These are phyloP conservation scores for Chascanopsetta lugubris DNA, from an alignment of 2,113 vertebrate genomes.

Conservation along the genomic window DNA sequence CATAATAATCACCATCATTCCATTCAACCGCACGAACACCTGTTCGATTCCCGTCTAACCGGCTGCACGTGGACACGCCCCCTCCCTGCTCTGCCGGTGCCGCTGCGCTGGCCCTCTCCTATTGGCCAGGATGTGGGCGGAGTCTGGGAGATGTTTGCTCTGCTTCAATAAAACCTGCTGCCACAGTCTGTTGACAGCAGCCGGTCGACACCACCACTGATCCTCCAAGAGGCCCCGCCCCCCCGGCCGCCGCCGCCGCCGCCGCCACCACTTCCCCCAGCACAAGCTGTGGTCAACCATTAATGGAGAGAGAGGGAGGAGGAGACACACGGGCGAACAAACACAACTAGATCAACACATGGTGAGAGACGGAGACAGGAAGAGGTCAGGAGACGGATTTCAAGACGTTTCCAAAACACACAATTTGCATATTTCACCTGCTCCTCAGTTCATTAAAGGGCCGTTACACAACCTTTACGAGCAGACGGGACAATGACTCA, in stretches of 20 bases:
- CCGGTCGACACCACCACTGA: conserved; percentile 12
- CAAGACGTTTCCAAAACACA: background rate
- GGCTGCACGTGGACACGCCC: background rate
- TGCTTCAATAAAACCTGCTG: conserved; percentile 43
- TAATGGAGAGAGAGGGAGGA: conserved; percentile 33
- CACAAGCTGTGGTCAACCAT: conserved; percentile 56
- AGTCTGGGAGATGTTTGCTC: conserved; percentile 57
- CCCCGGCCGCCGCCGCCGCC: too few relatives aligned
- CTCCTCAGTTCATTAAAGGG: too few relatives aligned
- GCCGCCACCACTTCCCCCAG: conserved; percentile 27
- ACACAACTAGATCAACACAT: background rate
- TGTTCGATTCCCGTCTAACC: background rate
- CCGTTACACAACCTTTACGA: too few relatives aligned
- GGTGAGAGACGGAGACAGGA: too few relatives aligned
- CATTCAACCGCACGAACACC: background rate
- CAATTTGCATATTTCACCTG: too few relatives aligned
- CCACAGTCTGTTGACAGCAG: conserved; percentile 28
- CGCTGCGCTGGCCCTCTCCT: conserved; percentile 17
- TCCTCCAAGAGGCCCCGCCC: background rate
- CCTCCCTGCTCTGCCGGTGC: background rate
- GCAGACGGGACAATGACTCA: too few relatives aligned
- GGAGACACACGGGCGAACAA: background rate
- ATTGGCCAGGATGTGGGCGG: conserved; percentile 25
- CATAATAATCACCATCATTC: background rate
- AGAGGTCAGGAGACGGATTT: too few relatives aligned